Evolutionary conservation across 2,113 vertebrate genomes (phyloP).

Genomic region (Dicentrarchus labrax): DNA sequence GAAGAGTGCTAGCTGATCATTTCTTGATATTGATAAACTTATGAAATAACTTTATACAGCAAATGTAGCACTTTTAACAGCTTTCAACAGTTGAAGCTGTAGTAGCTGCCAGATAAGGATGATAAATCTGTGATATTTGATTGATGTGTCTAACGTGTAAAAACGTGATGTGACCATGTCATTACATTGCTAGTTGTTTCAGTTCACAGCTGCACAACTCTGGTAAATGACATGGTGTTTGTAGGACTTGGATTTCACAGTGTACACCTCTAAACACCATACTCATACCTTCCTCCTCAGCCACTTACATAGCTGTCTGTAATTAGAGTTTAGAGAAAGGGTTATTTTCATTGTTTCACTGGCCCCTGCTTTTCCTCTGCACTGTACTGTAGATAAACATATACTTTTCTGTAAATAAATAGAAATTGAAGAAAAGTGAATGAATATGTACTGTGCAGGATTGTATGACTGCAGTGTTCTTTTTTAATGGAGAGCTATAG

Average conservation of each 20-base stretch:
- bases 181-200: neutral
- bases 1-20: constrained; percentile 8
- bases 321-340: constrained; percentile 2
- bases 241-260: neutral
- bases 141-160: neutral
- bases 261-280: neutral
- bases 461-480: neutral
- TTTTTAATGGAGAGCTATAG: neutral
- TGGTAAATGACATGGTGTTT: neutral
- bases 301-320: neutral
- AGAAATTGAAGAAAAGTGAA: neutral
- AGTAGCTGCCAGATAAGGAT: neutral
- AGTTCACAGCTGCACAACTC: constrained; percentile 1
- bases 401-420: neutral
- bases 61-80: neutral
- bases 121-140: constrained; percentile 13
- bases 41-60: neutral
- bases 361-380: neutral
- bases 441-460: neutral
- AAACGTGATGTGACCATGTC: constrained; percentile 23
- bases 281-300: neutral
- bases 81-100: neutral
- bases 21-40: neutral
- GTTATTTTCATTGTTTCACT: constrained; percentile 5
- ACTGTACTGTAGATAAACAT: neutral